Evolutionary conservation across 2,888 invertebrate species (phyloP).

Genomic region (Apotomis betuletana): DNA sequence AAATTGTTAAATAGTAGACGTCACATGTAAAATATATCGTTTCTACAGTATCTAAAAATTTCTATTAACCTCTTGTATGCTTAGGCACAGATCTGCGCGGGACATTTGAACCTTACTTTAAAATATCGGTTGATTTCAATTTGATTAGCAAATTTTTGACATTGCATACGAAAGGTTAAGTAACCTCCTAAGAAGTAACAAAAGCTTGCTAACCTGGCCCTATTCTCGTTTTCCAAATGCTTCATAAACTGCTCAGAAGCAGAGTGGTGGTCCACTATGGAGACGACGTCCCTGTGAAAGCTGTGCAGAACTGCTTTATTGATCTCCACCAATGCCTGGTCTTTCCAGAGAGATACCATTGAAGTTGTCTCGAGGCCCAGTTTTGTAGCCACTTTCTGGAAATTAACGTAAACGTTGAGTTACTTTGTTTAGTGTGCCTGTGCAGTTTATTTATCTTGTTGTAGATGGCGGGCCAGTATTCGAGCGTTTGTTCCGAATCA

Average conservation of each 20-base stretch:
- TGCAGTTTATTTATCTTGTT: too few relatives aligned
- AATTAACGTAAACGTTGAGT: slow-evolving; percentile 15
- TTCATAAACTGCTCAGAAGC: slow-evolving; percentile 98
- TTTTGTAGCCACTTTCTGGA: slow-evolving; percentile 86
- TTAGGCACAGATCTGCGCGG: too few relatives aligned
- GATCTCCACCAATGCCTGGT: slow-evolving; percentile 94
- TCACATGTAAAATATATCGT: too few relatives aligned
- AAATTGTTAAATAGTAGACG: too few relatives aligned
- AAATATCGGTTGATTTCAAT: too few relatives aligned
- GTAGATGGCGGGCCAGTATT: neutral
- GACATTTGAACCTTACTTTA: too few relatives aligned
- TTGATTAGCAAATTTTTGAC: too few relatives aligned
- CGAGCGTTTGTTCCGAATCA: too few relatives aligned
- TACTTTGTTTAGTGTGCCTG: too few relatives aligned
- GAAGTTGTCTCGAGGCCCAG: slow-evolving; percentile 95
- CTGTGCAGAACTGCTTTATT: slow-evolving; percentile 96
- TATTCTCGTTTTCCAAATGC: slow-evolving; percentile 94
- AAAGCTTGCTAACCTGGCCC: slow-evolving; percentile 82
- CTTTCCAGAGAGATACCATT: slow-evolving; percentile 95
- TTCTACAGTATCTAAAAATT: too few relatives aligned
- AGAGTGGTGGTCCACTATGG: slow-evolving; percentile 97
- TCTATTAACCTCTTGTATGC: too few relatives aligned
- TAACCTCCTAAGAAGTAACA: slow-evolving; percentile 18
- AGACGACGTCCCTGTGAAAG: slow-evolving; percentile 91
- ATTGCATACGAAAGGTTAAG: too few relatives aligned